Conservation (phyloP, 2,797 vertebrate species). For the Nyctibius grandis region DNA sequence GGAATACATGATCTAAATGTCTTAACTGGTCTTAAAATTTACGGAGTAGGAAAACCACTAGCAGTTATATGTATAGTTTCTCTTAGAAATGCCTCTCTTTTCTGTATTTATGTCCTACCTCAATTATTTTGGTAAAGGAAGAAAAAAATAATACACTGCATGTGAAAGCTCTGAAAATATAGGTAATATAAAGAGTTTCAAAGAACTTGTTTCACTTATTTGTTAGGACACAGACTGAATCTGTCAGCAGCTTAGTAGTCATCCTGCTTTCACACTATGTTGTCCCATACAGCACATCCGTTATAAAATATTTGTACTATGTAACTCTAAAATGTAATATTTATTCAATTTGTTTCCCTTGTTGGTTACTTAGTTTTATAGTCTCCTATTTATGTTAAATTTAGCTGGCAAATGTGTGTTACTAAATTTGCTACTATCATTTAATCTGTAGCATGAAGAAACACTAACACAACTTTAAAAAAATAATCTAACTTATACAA, state of each 20-base stretch:
- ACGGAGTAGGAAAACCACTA: neutral
- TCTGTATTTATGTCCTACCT: neutral
- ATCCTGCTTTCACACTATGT: neutral
- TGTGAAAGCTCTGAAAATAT: neutral
- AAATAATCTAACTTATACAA: neutral
- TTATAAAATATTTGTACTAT: neutral
- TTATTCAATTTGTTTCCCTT: neutral
- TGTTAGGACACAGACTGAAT: neutral
- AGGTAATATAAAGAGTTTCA: neutral
- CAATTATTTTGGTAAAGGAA: neutral
- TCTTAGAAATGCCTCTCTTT: neutral
- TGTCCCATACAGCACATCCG: neutral
- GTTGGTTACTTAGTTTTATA: neutral
- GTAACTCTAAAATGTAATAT: neutral
- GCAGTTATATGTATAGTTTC: neutral
- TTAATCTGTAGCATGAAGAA: neutral
- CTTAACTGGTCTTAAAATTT: neutral
- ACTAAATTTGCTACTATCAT: neutral
- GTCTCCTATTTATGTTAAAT: neutral
- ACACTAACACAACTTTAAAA: neutral
- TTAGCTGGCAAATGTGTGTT: neutral
- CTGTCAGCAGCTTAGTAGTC: neutral
- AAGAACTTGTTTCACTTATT: neutral
- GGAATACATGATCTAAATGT: neutral
- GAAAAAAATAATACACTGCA: neutral